Conservation (phyloP, 2,888 invertebrate genomes). For the Epinotia bilunana region DNA sequence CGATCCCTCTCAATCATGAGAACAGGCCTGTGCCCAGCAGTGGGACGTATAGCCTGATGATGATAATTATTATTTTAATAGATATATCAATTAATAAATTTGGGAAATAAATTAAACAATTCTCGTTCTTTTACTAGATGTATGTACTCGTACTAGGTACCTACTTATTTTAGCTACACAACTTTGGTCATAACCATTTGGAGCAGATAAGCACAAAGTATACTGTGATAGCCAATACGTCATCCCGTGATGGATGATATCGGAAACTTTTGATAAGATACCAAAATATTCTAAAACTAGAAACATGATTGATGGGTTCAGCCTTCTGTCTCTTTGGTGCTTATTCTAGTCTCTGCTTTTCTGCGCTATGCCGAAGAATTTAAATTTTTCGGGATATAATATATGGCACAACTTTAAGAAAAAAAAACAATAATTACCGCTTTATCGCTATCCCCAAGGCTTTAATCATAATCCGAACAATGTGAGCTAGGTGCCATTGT, state of each 20-base stretch:
- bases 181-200: constrained; percentile 1
- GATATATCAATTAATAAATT: no score
- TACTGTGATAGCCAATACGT: constrained; percentile 33
- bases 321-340: constrained; percentile 1
- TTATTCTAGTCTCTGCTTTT: background rate
- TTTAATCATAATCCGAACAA: constrained; percentile 34
- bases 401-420: background rate
- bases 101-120: background rate
- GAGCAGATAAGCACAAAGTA: constrained; percentile 28
- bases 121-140: background rate
- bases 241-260: constrained; percentile 56
- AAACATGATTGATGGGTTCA: constrained; percentile 42
- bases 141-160: no score
- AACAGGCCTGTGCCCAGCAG: no score
- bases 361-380: no score
- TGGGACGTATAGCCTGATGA: no score
- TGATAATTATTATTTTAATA: no score
- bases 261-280: constrained; percentile 55
- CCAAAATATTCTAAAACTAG: constrained; percentile 47
- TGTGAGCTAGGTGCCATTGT: constrained; percentile 30
- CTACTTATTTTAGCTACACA: background rate
- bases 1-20: no score
- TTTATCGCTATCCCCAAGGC: constrained; percentile 16
- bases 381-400: no score
- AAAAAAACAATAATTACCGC: background rate